Percentiles rank a stretch among this genome's conserved stretches.
Conservation (phyloP, 2,113 vertebrate species). For the Odontophorus gujanensis region DNA sequence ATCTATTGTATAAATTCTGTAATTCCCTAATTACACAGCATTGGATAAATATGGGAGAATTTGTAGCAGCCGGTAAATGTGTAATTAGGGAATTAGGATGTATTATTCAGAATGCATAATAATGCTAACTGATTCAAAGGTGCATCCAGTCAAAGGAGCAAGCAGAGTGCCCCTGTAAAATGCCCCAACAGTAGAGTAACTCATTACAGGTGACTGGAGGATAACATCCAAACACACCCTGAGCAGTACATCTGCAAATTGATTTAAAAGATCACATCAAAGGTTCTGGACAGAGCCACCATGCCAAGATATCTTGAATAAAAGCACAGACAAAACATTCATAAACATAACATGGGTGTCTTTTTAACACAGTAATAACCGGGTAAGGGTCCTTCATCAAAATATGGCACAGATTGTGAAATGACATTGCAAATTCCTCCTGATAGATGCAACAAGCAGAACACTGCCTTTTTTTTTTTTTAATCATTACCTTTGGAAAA, state of each 20-base stretch:
- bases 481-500: not conserved
- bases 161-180: not conserved
- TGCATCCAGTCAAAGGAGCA: constrained; percentile 5
- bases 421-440: not conserved
- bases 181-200: not conserved
- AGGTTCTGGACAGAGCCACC: not conserved
- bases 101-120: constrained; percentile 67
- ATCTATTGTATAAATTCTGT: constrained; percentile 66
- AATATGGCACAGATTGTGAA: not conserved
- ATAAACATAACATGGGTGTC: not conserved
- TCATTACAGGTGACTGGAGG: not conserved
- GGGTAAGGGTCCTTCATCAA: not conserved
- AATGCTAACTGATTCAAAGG: constrained; percentile 38
- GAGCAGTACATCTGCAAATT: not conserved
- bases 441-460: not conserved
- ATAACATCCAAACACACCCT: not conserved
- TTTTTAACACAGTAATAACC: not conserved
- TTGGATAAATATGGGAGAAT: constrained; percentile 60
- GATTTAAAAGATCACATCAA: not conserved
- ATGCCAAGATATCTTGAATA: not conserved
- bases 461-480: not conserved
- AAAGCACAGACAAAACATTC: not conserved
- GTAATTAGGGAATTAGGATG: constrained; percentile 75
- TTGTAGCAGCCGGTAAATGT: constrained; percentile 64
- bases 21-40: constrained; percentile 72